These are phyloP conservation scores for Geococcyx californianus DNA, from an alignment of 2,113 vertebrate genomes.

Conservation along the genomic window DNA sequence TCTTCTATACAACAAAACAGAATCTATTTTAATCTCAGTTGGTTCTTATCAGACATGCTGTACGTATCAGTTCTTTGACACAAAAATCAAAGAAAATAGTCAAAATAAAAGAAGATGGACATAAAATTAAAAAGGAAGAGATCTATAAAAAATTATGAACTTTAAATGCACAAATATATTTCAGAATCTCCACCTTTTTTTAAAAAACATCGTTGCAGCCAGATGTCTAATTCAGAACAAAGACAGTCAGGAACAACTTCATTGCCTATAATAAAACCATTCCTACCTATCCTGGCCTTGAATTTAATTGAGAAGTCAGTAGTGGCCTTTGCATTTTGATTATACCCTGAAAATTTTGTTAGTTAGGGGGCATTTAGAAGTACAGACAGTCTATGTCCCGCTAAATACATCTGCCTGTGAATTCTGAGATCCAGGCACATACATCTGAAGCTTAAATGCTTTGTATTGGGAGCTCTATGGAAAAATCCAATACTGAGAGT, in stretches of 20 bases:
- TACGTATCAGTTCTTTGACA: conserved; percentile 35
- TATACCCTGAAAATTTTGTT: neutral
- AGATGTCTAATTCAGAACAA: neutral
- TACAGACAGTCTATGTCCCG: neutral
- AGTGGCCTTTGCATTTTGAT: neutral
- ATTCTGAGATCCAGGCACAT: conserved; percentile 12
- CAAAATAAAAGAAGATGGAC: neutral
- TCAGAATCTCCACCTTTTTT: neutral
- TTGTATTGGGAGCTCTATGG: conserved; percentile 22
- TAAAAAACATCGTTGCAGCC: neutral
- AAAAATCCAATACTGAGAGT: conserved; percentile 42
- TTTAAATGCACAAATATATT: neutral
- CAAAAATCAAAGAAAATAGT: conserved; percentile 44
- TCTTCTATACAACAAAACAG: conserved; percentile 40
- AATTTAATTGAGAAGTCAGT: neutral
- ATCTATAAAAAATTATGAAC: neutral
- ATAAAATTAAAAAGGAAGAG: neutral
- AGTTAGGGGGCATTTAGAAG: neutral
- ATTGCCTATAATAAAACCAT: neutral
- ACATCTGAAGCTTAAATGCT: conserved; percentile 28
- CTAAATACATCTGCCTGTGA: neutral
- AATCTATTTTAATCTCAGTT: conserved; percentile 59
- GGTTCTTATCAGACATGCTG: conserved; percentile 17
- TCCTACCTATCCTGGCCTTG: neutral
- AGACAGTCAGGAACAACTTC: neutral